Evolutionary conservation across 2,113 vertebrate genomes (phyloP), one percentile per base, ranked within the genome.

Genomic region (Mormyrus lacerda): DNA sequence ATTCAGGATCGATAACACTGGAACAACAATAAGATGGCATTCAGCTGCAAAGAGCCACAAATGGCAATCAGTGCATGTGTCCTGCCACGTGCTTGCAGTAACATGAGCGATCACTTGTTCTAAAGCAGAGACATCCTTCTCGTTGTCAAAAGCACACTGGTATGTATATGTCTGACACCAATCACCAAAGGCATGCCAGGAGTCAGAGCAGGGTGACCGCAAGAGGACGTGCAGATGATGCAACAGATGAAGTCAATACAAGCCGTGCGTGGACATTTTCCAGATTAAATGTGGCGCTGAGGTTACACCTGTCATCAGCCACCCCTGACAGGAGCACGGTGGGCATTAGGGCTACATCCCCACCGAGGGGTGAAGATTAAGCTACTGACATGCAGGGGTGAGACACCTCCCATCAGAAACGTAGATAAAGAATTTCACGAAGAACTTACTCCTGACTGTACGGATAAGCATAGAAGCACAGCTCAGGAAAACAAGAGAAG

Each of bases 251-350:
- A 87, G 85, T 87, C 50, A 35, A 51, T 17, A 50, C 44, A 47
- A 87, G 27, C 50, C 17, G 35, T 4, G 50, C 13, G 31, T 39
- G 50, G 48, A 87, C 85, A 19, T 53, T 87, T 53, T 53, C 85
- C 31, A 87, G 85, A 87, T 87, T 87, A 87, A 53, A 87, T 55
- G 50, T 53, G 85, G 50, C 85, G 55, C 50, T 15, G 85, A 87
- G 50, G 50, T 53, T 53, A 13, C 47, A 87, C 27, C 85, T 87
- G 85, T 87, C 85, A 87, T 87, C 50, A 87, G 85, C 50, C 27
- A 47, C 48, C 50, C n/a, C 47, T 31, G 47, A 47, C 83, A 85
- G 9, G 8, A n/a, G 47, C 47, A 87, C 15, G 27, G 48, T 51
- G 13, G 85, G 47, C 50, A 31, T 35, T 39, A 21, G 47, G 15